Evolutionary conservation across 2,113 vertebrate species (phyloP).

Genomic region (Struthio camelus): DNA sequence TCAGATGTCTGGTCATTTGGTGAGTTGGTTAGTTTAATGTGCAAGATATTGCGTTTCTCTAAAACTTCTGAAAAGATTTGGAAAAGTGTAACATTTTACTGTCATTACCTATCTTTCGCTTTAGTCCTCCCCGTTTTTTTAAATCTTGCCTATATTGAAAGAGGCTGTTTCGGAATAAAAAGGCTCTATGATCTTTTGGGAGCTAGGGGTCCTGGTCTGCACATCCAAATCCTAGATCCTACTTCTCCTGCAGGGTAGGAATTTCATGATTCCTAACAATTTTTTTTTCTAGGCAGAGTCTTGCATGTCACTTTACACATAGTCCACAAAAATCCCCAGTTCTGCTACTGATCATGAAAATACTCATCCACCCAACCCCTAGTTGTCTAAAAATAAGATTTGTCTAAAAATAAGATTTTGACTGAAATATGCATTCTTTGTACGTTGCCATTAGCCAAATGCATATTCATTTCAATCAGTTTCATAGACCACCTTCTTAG

Average conservation of each 20-base stretch:
- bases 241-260: not conserved
- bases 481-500: not conserved
- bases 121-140: not conserved
- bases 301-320: too few species aligned
- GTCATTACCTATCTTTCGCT: not conserved
- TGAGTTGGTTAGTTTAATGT: constrained; percentile 57
- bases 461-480: not conserved
- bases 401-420: not conserved
- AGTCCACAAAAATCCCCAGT: not conserved
- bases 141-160: not conserved
- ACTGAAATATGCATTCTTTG: not conserved
- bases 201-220: not conserved
- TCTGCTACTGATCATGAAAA: not conserved
- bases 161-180: not conserved
- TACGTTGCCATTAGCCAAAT: not conserved
- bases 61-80: not conserved
- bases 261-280: too few species aligned
- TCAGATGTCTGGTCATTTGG: constrained; percentile 93
- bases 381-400: not conserved
- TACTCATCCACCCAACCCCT: not conserved
- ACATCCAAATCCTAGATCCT: not conserved
- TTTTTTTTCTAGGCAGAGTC: too few species aligned
- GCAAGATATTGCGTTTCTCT: not conserved
- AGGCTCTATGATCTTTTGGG: not conserved
- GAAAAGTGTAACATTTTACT: not conserved